Evolutionary conservation across 2,888 invertebrate species (phyloP), one percentile per base, ranked within the genome.

Genomic region (Agrilus biguttatus): DNA sequence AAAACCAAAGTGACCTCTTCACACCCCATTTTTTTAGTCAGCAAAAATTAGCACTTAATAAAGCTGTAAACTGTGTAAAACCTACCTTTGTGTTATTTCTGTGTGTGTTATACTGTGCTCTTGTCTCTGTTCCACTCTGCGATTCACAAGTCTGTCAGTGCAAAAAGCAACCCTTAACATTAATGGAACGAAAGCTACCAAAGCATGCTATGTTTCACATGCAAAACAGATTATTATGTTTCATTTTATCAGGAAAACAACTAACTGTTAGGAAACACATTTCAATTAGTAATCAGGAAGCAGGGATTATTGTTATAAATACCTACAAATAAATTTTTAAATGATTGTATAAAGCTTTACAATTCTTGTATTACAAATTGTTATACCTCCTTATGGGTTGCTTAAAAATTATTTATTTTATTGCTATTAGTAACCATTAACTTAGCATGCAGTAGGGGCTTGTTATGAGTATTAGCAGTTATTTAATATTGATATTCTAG

Each of bases 21-120:
- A 28, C 10, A 28, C 10, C 28, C 21, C 6, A 21, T 7, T 5
- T 5, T 10, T 10, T 28, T 10, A 28, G 28, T 21, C 21, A 28
- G 28, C 28, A 28, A 28, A 28, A 28, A 28, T 28, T 28, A 28
- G 10, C 28, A 28, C 28, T 28, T 28, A 5, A 28, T 28, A 28
- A 28, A 28, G 28, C 28, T 28, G 28, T 28, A 28, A 28, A 10
- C 4, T 28, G 8, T 28, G 28, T 28, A 28, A 47, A 47, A 47
- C 61, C 59, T 66, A 75, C 75, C 75, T 77, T 71, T 77, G 75
- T 54, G 76, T 76, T 58, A 76, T 73, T 70, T 78, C 76, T 62
- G 76, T 77, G 64, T 74, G 75, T 55, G 77, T 77, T 63, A 77
- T 72, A 68, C 74, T 74, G 69, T 76, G 77, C 66, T 77, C 76